Evolutionary conservation across 2,797 vertebrate species (phyloP).

Genomic region (Pogonophryne albipinna): DNA sequence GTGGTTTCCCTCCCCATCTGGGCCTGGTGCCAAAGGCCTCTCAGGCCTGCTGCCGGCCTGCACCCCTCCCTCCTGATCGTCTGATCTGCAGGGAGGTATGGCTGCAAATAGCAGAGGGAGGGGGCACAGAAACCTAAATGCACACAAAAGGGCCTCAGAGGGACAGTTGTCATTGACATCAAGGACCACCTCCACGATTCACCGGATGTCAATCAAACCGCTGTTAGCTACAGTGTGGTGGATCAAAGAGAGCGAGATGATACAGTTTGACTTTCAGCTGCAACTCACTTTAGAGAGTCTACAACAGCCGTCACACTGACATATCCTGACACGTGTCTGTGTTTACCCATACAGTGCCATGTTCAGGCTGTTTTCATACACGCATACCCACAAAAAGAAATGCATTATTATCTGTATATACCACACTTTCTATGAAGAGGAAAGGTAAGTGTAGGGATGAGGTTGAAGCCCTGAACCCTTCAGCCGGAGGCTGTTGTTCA

Average conservation of each 20-base stretch:
- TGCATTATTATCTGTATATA: too few relatives aligned
- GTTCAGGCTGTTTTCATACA: too few relatives aligned
- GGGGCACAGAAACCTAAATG: constrained; percentile 55
- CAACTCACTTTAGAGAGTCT: constrained; percentile 19
- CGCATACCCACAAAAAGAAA: too few relatives aligned
- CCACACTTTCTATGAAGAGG: too few relatives aligned
- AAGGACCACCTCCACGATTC: constrained; percentile 52
- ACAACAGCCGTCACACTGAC: constrained; percentile 8
- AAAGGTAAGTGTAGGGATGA: too few relatives aligned
- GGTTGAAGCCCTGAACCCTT: too few relatives aligned
- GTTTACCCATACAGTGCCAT: background rate
- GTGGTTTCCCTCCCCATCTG: constrained; percentile 79
- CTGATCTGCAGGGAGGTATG: constrained; percentile 62
- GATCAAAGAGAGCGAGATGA: constrained; percentile 42
- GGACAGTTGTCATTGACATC: constrained; percentile 72
- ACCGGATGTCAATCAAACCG: constrained; percentile 52
- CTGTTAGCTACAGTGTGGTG: constrained; percentile 41
- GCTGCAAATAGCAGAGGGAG: constrained; percentile 49
- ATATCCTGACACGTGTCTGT: constrained; percentile 10
- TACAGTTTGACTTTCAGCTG: constrained; percentile 49
- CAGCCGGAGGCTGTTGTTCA: too few relatives aligned
- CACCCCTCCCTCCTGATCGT: constrained; percentile 72
- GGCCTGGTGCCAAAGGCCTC: constrained; percentile 84
- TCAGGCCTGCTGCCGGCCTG: constrained; percentile 79
- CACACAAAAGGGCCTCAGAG: constrained; percentile 62